Conservation (phyloP, 2,888 invertebrate genomes). For the Orthosia cruda region DNA sequence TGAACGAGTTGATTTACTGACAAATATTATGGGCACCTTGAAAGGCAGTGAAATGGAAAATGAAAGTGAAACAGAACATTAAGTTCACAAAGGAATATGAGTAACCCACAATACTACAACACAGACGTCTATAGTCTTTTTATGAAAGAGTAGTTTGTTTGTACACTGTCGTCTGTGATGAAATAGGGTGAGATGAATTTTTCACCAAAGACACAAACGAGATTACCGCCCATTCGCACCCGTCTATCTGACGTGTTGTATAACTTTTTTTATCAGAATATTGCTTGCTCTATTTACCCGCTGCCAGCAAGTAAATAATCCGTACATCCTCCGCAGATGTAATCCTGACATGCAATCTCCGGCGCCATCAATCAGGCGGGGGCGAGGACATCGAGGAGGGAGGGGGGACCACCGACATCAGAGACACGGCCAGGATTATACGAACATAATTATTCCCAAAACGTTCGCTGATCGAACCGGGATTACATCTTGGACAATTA, state of each 20-base stretch:
- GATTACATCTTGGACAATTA: slow-evolving; percentile 70
- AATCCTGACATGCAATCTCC: slow-evolving; percentile 91
- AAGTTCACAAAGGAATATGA: slow-evolving; percentile 24
- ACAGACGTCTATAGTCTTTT: slow-evolving; percentile 11
- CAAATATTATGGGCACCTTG: slow-evolving; percentile 17
- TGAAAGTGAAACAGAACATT: slow-evolving; percentile 17
- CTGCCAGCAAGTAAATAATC: slow-evolving; percentile 87
- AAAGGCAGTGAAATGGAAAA: slow-evolving; percentile 13
- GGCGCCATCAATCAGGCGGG: slow-evolving; percentile 87
- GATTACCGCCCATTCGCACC: slow-evolving; percentile 68
- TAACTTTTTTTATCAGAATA: slow-evolving; percentile 79
- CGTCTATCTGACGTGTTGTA: slow-evolving; percentile 69
- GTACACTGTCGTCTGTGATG: slow-evolving; percentile 24
- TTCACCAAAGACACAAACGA: slow-evolving; percentile 69
- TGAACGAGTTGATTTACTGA: slow-evolving; percentile 40
- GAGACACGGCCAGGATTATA: slow-evolving; percentile 75
- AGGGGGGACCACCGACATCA: slow-evolving; percentile 55
- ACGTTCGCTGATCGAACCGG: slow-evolving; percentile 71
- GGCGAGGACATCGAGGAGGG: slow-evolving; percentile 60
- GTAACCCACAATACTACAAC: background rate
- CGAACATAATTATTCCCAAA: slow-evolving; percentile 76
- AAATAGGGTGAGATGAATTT: slow-evolving; percentile 64
- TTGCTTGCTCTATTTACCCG: slow-evolving; percentile 82
- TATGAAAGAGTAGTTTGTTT: slow-evolving; percentile 44
- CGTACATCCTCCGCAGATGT: slow-evolving; percentile 89